These are phyloP conservation scores for Drosophila anomalipes DNA, from an alignment of 2,888 invertebrate genomes.

Conservation along the genomic window DNA sequence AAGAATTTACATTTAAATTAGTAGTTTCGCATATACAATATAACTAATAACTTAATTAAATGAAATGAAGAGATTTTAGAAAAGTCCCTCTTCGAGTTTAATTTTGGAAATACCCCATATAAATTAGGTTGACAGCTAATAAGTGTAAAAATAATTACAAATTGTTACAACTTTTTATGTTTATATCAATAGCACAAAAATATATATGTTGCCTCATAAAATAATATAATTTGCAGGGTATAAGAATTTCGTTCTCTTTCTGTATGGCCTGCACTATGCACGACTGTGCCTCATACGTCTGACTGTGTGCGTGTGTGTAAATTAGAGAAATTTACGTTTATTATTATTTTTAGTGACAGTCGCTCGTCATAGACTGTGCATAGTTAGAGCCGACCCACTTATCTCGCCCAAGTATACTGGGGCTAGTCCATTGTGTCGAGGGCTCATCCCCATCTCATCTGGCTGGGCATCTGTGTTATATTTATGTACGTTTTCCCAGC, in stretches of 20 bases:
- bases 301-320: constrained; percentile 50
- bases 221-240: constrained; percentile 20
- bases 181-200: neutral
- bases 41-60: neutral
- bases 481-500: constrained; percentile 68
- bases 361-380: constrained; percentile 58
- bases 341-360: constrained; percentile 80
- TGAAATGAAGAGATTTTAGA: neutral
- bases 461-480: constrained; percentile 69
- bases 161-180: neutral
- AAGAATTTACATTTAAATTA: neutral
- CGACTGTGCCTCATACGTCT: constrained; percentile 16
- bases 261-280: constrained; percentile 11
- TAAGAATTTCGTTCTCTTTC: neutral
- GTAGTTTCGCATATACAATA: neutral
- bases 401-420: neutral
- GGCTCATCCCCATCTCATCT: constrained; percentile 47
- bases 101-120: neutral
- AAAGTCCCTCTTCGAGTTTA: neutral
- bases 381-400: neutral
- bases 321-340: constrained; percentile 80
- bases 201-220: too few relatives aligned
- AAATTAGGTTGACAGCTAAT: neutral
- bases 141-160: neutral
- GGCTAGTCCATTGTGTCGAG: constrained; percentile 65